A percentile compares a stretch with the other conserved stretches of the same genome.
Evolutionary conservation across 2,888 invertebrate species (phyloP).

Genomic region (Lasius platythorax): DNA sequence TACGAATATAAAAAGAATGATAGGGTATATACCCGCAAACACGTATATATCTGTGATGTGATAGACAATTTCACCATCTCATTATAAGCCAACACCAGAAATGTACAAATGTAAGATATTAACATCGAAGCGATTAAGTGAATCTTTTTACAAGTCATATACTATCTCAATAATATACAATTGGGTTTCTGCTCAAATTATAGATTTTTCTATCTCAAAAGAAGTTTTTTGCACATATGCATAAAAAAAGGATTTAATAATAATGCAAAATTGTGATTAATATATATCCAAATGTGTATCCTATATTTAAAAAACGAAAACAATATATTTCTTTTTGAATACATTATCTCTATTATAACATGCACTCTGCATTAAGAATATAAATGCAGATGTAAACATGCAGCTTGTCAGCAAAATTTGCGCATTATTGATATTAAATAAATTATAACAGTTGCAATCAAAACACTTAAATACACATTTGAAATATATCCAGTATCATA

Average conservation of each 20-base stretch:
- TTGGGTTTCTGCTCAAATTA: conserved; percentile 65
- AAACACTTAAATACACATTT: conserved; percentile 13
- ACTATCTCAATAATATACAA: conserved; percentile 76
- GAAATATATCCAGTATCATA: conserved; percentile 8
- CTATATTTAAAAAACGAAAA: background rate
- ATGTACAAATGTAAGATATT: conserved; percentile 82
- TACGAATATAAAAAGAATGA: conserved; percentile 61
- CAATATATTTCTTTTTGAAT: background rate
- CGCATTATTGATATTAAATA: conserved; percentile 20
- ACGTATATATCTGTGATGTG: conserved; percentile 60
- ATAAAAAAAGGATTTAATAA: conserved; percentile 10
- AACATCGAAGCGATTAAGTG: conserved; percentile 78
- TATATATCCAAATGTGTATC: conserved; percentile 5
- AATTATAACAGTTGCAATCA: conserved; percentile 10
- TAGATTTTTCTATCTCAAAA: conserved; percentile 49
- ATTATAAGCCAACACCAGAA: conserved; percentile 76
- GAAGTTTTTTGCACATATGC: background rate
- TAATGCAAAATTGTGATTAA: background rate
- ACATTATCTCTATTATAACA: background rate
- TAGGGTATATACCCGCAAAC: conserved; percentile 39
- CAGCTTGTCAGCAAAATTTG: background rate
- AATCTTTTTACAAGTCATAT: conserved; percentile 79
- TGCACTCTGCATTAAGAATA: background rate
- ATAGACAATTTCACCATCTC: conserved; percentile 64
- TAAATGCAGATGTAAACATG: conserved; percentile 2